Evolutionary conservation across 2,888 invertebrate species (phyloP).

Genomic region (Eurytoma californica): DNA sequence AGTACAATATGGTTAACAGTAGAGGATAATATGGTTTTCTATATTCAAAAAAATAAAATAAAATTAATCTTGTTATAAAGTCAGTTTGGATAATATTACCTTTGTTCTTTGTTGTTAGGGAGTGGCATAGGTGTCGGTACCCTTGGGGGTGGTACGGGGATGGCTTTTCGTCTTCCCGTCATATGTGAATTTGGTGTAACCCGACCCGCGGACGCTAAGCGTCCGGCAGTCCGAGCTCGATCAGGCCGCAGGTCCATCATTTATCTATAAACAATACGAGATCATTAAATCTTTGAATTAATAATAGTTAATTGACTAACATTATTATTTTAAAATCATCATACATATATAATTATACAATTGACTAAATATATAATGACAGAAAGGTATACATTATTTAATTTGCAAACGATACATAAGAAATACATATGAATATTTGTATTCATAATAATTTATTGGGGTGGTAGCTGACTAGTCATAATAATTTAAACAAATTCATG

Average conservation of each 20-base stretch:
- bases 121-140: slow-evolving; percentile 78
- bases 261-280: slow-evolving; percentile 58
- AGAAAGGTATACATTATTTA: too few species aligned
- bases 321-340: too few species aligned
- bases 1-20: neutral
- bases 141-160: slow-evolving; percentile 78
- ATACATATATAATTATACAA: too few species aligned
- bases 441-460: too few species aligned
- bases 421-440: too few species aligned
- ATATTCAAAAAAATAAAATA: neutral
- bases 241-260: slow-evolving; percentile 71
- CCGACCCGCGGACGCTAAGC: slow-evolving; percentile 71
- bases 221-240: slow-evolving; percentile 70
- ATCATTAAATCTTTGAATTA: too few species aligned
- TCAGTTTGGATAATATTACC: slow-evolving; percentile 66
- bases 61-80: too few species aligned
- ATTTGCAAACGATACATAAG: too few species aligned
- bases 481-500: too few species aligned
- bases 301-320: too few species aligned
- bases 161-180: slow-evolving; percentile 72
- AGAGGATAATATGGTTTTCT: neutral
- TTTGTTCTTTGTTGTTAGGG: slow-evolving; percentile 75
- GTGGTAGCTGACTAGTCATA: too few species aligned
- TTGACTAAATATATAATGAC: too few species aligned
- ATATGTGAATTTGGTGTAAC: slow-evolving; percentile 70